Evolutionary conservation across 2,797 vertebrate species (phyloP), one percentile per base, ranked within the genome.

Genomic region (Microcaecilia unicolor): DNA sequence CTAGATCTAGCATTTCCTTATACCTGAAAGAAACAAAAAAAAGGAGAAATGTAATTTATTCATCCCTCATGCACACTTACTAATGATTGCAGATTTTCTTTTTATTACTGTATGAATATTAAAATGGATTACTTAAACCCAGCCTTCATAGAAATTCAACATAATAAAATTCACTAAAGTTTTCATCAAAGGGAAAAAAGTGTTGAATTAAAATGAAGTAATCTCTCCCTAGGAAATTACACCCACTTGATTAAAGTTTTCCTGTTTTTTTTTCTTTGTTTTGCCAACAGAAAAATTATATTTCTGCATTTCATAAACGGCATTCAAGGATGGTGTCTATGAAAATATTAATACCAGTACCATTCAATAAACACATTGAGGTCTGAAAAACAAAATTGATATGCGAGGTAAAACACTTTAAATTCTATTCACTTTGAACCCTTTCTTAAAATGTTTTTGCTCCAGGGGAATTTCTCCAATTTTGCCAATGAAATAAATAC

Each of bases 1-100:
- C 79, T 58, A 81, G 69, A 74, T 83, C 81, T 84, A 85, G 74
- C 84, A 86, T 86, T 80, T 81, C 84, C 84, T 80, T 83, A 64
- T 70, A 84, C 84, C 84, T 86, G 72, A 43, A 70, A 54, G 61
- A 75, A 15, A 42, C 11, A 17, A 79, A 76, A n/a, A n/a, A 76
- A 72, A 73, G 44, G 42, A 49, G 59, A 55, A 66, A 76, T 50
- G 45, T 44, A 72, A 76, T 78, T 63, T 75, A 76, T 74, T 76
- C 67, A 67, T 66, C 69, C 69, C 71, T 80, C 72, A 77, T 66
- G 57, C 58, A 70, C 49, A 54, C 49, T 70, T 55, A 39, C 66
- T 77, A 72, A 77, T 71, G 59, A 78, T 52, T 71, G 48, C 3
- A 7, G n/a, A n/a, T 18, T 55, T 66, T 61, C 41, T 70, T 48